Evolutionary conservation across 2,113 vertebrate species (phyloP).

Genomic region (Catharus minimus): DNA sequence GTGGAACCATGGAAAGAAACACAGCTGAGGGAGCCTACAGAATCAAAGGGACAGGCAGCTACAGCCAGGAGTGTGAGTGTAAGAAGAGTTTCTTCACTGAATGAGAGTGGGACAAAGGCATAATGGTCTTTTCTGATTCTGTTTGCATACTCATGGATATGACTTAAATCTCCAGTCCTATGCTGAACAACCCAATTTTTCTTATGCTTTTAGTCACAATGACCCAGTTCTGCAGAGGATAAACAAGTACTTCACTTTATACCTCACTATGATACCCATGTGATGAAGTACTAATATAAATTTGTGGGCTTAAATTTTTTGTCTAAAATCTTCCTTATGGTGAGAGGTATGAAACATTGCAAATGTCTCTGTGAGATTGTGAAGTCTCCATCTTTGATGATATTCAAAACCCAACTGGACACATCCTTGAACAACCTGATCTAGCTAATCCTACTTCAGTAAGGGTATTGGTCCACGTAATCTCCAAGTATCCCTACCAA

Average conservation of each 20-base stretch:
- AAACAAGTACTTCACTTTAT: not conserved
- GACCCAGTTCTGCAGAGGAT: not conserved
- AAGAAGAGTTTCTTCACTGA: not conserved
- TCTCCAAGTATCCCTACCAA: fast-evolving
- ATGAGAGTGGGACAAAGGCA: not conserved
- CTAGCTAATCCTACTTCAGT: not conserved
- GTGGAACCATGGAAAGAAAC: not conserved
- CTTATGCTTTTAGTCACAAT: not conserved
- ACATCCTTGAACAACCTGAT: not conserved
- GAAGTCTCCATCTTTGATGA: not conserved
- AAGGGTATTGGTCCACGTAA: not conserved
- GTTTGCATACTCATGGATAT: not conserved
- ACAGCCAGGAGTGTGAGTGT: fast-evolving
- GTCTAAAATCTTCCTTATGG: not conserved
- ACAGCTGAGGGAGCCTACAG: not conserved
- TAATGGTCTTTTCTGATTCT: not conserved
- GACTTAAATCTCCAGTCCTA: not conserved
- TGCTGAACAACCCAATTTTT: not conserved
- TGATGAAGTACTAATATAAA: not conserved
- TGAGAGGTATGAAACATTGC: not conserved
- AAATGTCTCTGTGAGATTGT: not conserved
- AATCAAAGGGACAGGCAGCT: not conserved
- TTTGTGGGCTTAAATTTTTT: not conserved
- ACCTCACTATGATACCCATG: not conserved
- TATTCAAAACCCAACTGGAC: not conserved